Evolutionary conservation across 2,113 vertebrate species (phyloP), one percentile per base, ranked within the genome.

Genomic region (Corydoras maculifer): DNA sequence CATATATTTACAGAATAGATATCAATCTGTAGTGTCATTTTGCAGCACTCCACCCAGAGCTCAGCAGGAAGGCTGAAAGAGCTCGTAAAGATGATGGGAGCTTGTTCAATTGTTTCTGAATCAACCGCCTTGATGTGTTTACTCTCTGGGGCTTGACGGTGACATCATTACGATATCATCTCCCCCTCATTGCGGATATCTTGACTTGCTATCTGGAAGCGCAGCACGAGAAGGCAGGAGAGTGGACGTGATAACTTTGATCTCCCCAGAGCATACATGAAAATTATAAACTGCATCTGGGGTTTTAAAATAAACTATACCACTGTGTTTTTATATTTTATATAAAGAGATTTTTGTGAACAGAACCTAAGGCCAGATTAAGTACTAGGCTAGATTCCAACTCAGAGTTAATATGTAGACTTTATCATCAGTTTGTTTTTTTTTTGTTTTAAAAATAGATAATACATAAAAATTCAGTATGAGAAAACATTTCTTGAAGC

Each of bases 171-270:
- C 76, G 30, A 75, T 68, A 64, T 32, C 29, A 14, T 9, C 30
- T 58, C 32, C 72, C 57, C 48, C 76, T 72, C 75, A 61, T 74
- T 68, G 74, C 68, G 58, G 69, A 50, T 78, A 82, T 79, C 81
- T 75, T 2, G 55, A 57, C 69, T 58, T 69, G 77, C 78, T 76
- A 76, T 79, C 81, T 76, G 53, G 73, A 51, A 63, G 61, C 65
- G 35, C 13, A 15, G 35, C 48, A 32, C 2, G 25, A 13, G 43
- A 63, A 2, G 10, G 65, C 81, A 48, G 18, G 48, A 50, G 51
- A 50, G 8, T 7, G 63, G 80, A 69, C 66, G 62, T 62, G 60
- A 67, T 29, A 9, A 65, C 35, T 70, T 76, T 18, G 18, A 67
- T 48, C 53, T 14, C 15, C 30, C 6, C 2, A 51, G 13, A 35